Conservation (phyloP, 2,888 invertebrate species). For the Halocaridina rubra region DNA sequence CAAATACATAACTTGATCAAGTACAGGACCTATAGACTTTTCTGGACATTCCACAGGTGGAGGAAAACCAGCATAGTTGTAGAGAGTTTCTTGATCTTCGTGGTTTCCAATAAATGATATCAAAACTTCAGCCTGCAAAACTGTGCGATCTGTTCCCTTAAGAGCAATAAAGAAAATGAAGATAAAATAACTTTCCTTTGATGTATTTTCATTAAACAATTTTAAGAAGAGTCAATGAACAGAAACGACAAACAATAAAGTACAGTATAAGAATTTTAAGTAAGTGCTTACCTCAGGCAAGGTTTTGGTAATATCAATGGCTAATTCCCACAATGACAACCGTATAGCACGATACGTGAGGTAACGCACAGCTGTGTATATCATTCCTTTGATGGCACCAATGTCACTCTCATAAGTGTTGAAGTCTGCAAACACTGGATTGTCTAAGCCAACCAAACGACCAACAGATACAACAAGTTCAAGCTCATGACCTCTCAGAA, state of each 20-base stretch:
- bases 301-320: conserved; percentile 47
- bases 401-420: neutral
- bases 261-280: neutral
- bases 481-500: conserved; percentile 69
- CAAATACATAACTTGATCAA: conserved; percentile 31
- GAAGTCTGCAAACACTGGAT: neutral
- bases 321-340: conserved; percentile 39
- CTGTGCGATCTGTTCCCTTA: conserved; percentile 30
- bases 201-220: too few species aligned
- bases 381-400: neutral
- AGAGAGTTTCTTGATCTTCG: conserved; percentile 24
- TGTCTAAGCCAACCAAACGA: conserved; percentile 32
- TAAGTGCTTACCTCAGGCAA: conserved; percentile 52
- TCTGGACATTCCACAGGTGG: conserved; percentile 31
- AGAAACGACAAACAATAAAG: neutral
- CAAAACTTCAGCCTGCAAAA: conserved; percentile 40
- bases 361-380: conserved; percentile 45
- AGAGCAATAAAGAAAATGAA: neutral
- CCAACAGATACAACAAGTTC: conserved; percentile 69
- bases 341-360: conserved; percentile 48
- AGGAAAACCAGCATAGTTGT: conserved; percentile 31
- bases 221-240: too few species aligned
- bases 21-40: conserved; percentile 21
- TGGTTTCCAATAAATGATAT: conserved; percentile 26
- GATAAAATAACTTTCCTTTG: neutral